phyloP scores from a whole-genome alignment of 2,113 vertebrate genomes.

The Jaculus jaculus region DNA sequence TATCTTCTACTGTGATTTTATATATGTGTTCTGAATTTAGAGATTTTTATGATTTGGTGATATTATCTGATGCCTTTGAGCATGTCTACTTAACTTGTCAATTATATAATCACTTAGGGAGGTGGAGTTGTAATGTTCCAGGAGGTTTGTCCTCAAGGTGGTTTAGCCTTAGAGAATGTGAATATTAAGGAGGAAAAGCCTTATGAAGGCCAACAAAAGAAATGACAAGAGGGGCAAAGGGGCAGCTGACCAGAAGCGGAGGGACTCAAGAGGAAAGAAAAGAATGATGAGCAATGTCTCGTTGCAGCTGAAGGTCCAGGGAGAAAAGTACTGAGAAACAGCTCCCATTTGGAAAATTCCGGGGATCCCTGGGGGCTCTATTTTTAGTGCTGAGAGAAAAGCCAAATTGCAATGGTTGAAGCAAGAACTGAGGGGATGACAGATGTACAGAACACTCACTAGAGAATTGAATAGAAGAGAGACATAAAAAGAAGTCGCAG shows the following conservation, averaged over 20 bases:
- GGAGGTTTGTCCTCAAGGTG: not conserved
- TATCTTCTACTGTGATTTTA: not conserved
- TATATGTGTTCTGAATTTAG: not conserved
- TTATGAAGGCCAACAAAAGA: not conserved
- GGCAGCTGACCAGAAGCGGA: not conserved
- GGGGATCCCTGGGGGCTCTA: not conserved
- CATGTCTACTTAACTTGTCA: slow-evolving; percentile 17
- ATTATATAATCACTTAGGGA: not conserved
- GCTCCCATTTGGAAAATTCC: slow-evolving; percentile 19
- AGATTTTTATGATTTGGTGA: not conserved
- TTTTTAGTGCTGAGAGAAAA: not conserved
- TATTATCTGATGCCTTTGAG: not conserved
- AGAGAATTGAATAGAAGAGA: not conserved
- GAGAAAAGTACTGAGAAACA: not conserved
- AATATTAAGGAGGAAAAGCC: slow-evolving; percentile 10
- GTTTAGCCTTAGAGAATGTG: not conserved
- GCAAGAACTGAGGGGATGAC: not conserved
- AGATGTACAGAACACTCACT: not conserved
- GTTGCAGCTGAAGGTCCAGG: not conserved
- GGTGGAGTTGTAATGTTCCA: not conserved
- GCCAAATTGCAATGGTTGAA: not conserved
- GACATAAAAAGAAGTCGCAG: not conserved
- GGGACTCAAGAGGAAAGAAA: not conserved
- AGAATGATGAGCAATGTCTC: not conserved
- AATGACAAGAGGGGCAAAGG: not conserved